phyloP scores from a whole-genome alignment of 2,797 vertebrate species.

The Steatocranus sp. region DNA sequence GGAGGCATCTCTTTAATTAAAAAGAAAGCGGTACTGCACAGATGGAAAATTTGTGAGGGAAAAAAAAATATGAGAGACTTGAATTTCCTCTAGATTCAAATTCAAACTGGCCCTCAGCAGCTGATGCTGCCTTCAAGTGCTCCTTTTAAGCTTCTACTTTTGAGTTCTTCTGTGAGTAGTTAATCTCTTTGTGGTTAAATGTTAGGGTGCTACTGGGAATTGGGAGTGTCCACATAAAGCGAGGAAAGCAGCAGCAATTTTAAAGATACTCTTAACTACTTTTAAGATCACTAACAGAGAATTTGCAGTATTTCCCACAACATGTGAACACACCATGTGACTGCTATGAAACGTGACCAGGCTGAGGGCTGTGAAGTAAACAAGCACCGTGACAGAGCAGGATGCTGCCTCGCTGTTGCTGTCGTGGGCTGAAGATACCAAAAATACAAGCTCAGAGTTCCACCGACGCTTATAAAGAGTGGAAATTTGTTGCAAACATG shows the following conservation, averaged over 20 bases:
- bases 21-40: background rate
- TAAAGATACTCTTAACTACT: background rate
- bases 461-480: constrained; percentile 13
- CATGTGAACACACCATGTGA: constrained; percentile 28
- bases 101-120: constrained; percentile 16
- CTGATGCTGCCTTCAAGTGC: constrained; percentile 24
- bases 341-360: constrained; percentile 57
- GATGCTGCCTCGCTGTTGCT: constrained; percentile 5
- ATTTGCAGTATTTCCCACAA: background rate
- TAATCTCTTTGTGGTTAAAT: background rate
- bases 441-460: constrained; percentile 14
- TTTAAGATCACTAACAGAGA: background rate
- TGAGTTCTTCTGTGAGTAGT: background rate
- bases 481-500: background rate
- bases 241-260: background rate
- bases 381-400: constrained; percentile 53
- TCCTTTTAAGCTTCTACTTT: background rate
- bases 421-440: constrained; percentile 5
- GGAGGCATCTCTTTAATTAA: background rate
- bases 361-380: constrained; percentile 60
- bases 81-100: constrained; percentile 29
- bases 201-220: too few relatives aligned
- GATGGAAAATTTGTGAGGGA: background rate
- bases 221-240: background rate
- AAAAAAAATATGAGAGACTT: background rate